phyloP scores from a whole-genome alignment of 2,113 vertebrate species.

The Nymphicus hollandicus region DNA sequence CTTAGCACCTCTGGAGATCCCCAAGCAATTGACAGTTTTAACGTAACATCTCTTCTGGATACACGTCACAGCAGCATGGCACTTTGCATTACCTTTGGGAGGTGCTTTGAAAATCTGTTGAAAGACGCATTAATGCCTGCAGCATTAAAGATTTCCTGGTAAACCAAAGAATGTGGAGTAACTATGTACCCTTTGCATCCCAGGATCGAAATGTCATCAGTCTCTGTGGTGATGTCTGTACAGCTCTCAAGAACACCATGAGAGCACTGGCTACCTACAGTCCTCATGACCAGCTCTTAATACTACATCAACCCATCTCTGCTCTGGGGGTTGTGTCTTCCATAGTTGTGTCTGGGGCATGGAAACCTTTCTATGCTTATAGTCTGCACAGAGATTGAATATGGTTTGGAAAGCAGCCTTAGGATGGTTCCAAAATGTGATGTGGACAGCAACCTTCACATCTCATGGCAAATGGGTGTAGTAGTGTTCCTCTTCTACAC shows the following conservation, averaged over 20 bases:
- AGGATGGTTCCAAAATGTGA: not conserved
- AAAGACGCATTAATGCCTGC: not conserved
- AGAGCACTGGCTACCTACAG: not conserved
- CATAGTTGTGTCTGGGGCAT: not conserved
- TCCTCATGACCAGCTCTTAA: not conserved
- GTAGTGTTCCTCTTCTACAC: not conserved
- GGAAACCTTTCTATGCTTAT: not conserved
- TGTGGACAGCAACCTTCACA: not conserved
- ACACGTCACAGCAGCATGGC: not conserved
- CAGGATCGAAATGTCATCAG: not conserved
- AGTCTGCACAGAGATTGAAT: not conserved
- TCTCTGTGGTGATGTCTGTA: not conserved
- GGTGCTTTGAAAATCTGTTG: not conserved
- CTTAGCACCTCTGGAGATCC: not conserved
- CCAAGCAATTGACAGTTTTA: not conserved
- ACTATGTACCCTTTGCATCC: not conserved
- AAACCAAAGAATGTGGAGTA: not conserved
- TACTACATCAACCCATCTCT: not conserved
- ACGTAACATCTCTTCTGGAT: not conserved
- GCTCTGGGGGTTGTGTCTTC: not conserved
- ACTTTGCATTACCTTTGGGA: not conserved
- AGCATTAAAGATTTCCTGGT: not conserved
- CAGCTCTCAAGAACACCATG: not conserved
- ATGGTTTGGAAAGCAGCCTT: not conserved
- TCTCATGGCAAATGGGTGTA: not conserved